phyloP scores from a whole-genome alignment of 2,797 vertebrate species.

The Epinephelus coioides region DNA sequence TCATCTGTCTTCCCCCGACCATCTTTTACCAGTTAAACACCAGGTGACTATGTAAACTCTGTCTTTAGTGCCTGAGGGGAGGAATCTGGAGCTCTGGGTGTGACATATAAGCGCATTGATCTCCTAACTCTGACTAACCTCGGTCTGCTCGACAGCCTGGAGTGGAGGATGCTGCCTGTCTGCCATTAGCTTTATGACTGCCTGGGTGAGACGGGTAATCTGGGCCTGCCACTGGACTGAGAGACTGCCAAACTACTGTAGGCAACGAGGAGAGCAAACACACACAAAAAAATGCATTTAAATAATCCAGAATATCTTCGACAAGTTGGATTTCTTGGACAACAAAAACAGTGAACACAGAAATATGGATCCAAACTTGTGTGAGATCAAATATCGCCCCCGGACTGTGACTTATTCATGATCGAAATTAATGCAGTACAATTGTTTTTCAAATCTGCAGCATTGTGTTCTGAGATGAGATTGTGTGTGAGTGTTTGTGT shows the following conservation, averaged over 20 bases:
- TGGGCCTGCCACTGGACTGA: constrained; percentile 49
- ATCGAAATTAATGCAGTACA: constrained; percentile 37
- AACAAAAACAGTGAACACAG: constrained; percentile 17
- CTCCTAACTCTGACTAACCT: constrained; percentile 73
- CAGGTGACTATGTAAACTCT: constrained; percentile 71
- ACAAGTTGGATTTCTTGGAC: constrained; percentile 17
- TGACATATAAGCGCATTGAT: constrained; percentile 77
- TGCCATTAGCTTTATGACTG: constrained; percentile 69
- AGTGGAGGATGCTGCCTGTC: constrained; percentile 70
- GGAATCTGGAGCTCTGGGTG: constrained; percentile 65
- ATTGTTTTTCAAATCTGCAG: constrained; percentile 52
- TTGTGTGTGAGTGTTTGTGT: constrained; percentile 62
- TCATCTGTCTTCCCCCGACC: constrained; percentile 42
- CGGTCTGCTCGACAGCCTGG: constrained; percentile 62
- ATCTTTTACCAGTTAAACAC: constrained; percentile 61
- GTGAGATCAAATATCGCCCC: constrained; percentile 38
- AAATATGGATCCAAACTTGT: constrained; percentile 38
- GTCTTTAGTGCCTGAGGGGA: constrained; percentile 63
- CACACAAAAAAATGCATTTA: constrained; percentile 17
- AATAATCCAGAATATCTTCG: constrained; percentile 17
- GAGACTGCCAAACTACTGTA: constrained; percentile 53
- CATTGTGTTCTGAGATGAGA: constrained; percentile 38
- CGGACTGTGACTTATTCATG: constrained; percentile 52
- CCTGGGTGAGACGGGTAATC: constrained; percentile 61
- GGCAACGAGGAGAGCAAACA: constrained; percentile 38